These are phyloP conservation scores for Chelonus formosanus DNA, from an alignment of 2,888 invertebrate genomes.

Conservation along the genomic window DNA sequence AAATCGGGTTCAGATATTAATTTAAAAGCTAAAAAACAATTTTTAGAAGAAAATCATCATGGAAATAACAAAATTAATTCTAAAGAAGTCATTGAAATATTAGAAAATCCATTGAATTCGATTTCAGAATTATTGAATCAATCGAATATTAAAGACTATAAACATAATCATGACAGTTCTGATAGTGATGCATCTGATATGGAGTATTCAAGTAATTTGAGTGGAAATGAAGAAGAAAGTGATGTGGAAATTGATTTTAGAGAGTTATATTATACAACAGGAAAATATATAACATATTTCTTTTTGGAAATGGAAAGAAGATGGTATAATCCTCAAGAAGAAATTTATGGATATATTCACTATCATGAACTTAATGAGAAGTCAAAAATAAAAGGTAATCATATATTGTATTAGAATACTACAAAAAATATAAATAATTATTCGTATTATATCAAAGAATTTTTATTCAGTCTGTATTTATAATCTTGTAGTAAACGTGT, in stretches of 20 bases:
- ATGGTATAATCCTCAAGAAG: constrained; percentile 53
- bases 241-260: constrained; percentile 48
- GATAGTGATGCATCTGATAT: constrained; percentile 40
- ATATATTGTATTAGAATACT: too few relatives aligned
- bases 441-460: too few relatives aligned
- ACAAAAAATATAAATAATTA: too few relatives aligned
- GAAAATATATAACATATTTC: constrained; percentile 58
- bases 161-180: neutral
- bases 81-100: too few relatives aligned
- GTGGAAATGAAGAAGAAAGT: constrained; percentile 47
- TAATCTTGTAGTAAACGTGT: too few relatives aligned
- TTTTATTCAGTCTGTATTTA: too few relatives aligned
- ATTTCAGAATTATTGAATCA: too few relatives aligned
- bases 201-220: constrained; percentile 44
- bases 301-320: constrained; percentile 60
- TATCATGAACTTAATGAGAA: constrained; percentile 44
- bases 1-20: constrained; percentile 39
- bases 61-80: too few relatives aligned
- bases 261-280: constrained; percentile 58
- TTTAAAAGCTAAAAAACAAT: constrained; percentile 41
- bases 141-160: too few relatives aligned
- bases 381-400: constrained; percentile 33
- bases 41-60: constrained; percentile 28
- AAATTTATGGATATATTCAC: constrained; percentile 55
- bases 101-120: too few relatives aligned